Conservation (phyloP, 2,797 vertebrate genomes). For the Sebastes vulpes region DNA sequence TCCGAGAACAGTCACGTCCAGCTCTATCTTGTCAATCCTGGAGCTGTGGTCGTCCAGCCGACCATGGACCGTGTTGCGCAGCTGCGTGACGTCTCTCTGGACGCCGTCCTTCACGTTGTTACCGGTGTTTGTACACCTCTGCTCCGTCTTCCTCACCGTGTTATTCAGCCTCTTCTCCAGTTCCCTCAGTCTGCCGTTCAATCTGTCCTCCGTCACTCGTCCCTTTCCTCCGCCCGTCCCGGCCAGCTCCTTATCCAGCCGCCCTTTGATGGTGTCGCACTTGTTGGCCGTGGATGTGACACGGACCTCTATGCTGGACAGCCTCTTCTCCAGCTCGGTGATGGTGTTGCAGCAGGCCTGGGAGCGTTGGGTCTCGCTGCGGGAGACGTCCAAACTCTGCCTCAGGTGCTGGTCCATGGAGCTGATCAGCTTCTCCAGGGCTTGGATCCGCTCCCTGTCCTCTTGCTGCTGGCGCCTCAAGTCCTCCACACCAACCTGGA, state of each 20-base stretch:
- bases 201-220: conserved; percentile 77
- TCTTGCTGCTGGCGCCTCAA: conserved; percentile 88
- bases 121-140: conserved; percentile 81
- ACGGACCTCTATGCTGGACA: conserved; percentile 82
- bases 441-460: conserved; percentile 88
- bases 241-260: conserved; percentile 83
- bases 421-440: conserved; percentile 89
- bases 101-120: conserved; percentile 84
- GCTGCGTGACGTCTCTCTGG: conserved; percentile 83
- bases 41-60: conserved; percentile 76
- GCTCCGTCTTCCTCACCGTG: conserved; percentile 88
- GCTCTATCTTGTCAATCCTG: conserved; percentile 84
- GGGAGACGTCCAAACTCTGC: conserved; percentile 84
- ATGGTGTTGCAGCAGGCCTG: conserved; percentile 83
- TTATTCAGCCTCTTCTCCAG: conserved; percentile 89
- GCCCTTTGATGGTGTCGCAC: conserved; percentile 80
- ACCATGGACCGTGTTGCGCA: conserved; percentile 74
- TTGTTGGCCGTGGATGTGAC: conserved; percentile 83
- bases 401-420: conserved; percentile 89
- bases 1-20: conserved; percentile 79
- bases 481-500: conserved; percentile 85
- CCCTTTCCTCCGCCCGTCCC: conserved; percentile 67
- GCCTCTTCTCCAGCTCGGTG: conserved; percentile 78
- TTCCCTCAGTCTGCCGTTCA: conserved; percentile 80
- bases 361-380: conserved; percentile 73